Conservation (phyloP, 2,888 invertebrate species). For the Tolmerus cingulatus region DNA sequence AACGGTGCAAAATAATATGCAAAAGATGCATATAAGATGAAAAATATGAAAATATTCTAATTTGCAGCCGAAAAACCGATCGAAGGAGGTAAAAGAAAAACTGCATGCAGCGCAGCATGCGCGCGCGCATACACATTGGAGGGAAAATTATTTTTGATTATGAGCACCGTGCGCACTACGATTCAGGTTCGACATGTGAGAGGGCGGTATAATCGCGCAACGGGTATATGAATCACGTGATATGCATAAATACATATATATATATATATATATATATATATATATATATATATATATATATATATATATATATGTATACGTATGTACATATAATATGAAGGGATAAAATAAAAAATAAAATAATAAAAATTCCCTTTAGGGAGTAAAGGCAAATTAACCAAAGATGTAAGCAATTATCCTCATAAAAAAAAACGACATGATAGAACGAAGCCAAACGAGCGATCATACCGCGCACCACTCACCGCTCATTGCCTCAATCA, state of each 20-base stretch:
- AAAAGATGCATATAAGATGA: not conserved
- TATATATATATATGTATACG: not conserved
- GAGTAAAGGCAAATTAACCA: conserved; percentile 38
- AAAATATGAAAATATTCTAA: conserved; percentile 26
- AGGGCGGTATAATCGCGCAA: not conserved
- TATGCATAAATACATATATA: not conserved
- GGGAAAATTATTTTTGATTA: conserved; percentile 4
- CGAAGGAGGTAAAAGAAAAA: conserved; percentile 29
- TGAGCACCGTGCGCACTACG: not conserved
- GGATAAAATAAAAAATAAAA: not conserved
- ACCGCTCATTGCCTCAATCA: not conserved
- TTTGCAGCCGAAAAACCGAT: conserved; percentile 26
- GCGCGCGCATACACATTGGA: not conserved
- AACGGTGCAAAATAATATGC: not conserved
- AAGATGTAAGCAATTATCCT: conserved; percentile 37
- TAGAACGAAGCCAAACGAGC: not conserved
- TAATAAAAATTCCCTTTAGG: not conserved
- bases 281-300: not conserved
- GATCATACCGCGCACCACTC: not conserved
- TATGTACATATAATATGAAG: not conserved
- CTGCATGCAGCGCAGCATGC: not conserved
- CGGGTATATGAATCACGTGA: not conserved
- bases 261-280: not conserved
- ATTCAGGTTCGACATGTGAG: not conserved
- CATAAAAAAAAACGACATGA: not conserved